These are phyloP conservation scores for Brenthis ino DNA, from an alignment of 2,888 invertebrate species.

Conservation along the genomic window DNA sequence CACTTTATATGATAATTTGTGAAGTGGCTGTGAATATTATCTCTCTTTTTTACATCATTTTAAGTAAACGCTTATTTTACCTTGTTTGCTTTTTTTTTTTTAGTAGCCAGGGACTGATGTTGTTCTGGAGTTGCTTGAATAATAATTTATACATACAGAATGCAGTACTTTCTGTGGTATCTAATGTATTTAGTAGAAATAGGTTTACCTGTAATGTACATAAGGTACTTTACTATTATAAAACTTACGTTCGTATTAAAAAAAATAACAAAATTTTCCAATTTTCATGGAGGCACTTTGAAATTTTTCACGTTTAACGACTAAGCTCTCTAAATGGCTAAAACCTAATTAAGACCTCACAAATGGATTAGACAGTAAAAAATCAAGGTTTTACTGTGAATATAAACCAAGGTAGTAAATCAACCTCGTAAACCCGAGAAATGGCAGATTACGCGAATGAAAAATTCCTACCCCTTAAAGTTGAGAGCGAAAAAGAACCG, in stretches of 20 bases:
- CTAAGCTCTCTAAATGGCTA: neutral
- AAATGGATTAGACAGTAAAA: slow-evolving; percentile 18
- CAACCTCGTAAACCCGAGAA: slow-evolving; percentile 29
- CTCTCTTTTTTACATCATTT: slow-evolving; percentile 11
- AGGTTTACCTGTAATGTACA: too few species aligned
- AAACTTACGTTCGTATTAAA: too few species aligned
- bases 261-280: too few species aligned
- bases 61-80: neutral
- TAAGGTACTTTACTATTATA: too few species aligned
- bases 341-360: neutral
- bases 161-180: too few species aligned
- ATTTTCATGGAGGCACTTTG: neutral
- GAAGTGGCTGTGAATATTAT: slow-evolving; percentile 7
- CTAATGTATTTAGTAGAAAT: too few species aligned
- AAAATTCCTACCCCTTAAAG: slow-evolving; percentile 29
- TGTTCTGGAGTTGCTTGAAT: too few species aligned
- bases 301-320: neutral
- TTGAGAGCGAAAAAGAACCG: neutral
- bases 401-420: slow-evolving; percentile 30
- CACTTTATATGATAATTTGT: slow-evolving; percentile 57
- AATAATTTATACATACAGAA: too few species aligned
- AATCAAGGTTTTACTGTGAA: slow-evolving; percentile 14
- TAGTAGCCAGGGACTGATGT: too few species aligned
- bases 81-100: neutral
- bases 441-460: slow-evolving; percentile 38